Base-by-base conservation (phyloP, 2,113 vertebrate genomes). In the Holacanthus passer region DNA sequence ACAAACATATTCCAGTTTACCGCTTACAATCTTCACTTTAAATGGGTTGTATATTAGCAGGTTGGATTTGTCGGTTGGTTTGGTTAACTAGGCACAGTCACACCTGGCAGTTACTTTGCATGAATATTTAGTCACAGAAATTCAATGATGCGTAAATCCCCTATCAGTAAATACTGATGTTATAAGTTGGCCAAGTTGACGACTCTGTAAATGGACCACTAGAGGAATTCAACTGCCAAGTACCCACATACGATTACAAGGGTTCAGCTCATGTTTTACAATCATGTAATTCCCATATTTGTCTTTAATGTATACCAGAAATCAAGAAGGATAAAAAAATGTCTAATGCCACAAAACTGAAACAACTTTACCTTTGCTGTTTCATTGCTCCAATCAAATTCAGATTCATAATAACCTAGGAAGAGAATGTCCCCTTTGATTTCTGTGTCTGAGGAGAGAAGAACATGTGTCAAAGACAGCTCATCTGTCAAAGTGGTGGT, bases 331-430 rank as follows among this genome's bases (percentile, higher is more conserved):
- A 58, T 20, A 19, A 37, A 77, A 47, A 19, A 32, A 62, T 7
- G 22, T 39, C 27, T 27, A 9, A 16, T 22, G 55, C 20, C 9
- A 71, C 0, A 68, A 39, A 17, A 69, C 1, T 24, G 11, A 59
- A 29, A 12, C 0, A 59, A 70, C 11, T 70, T 89, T 87, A 98
- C 97, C 97, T 98, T 98, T 68, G 97, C 97, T 0, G 95, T 95
- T 90, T 99, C 97, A 8, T 97, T 96, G 14, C 94, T 95, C 97
- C 97, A 98, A 89, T 98, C 95, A 39, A 98, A 98, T 45, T 98
- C 96, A 0, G 97, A 97, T 68, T 97, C 96, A 77, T 96, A 99
- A 91, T 97, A 95, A 62, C 98, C 98, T 0, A 99, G 95, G 85
- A 97, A 97, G 3, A 99, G 94, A 63, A 99, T 22, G 37, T 97